Evolutionary conservation across 2,888 invertebrate species (phyloP).

Genomic region (Acrobasis repandana): DNA sequence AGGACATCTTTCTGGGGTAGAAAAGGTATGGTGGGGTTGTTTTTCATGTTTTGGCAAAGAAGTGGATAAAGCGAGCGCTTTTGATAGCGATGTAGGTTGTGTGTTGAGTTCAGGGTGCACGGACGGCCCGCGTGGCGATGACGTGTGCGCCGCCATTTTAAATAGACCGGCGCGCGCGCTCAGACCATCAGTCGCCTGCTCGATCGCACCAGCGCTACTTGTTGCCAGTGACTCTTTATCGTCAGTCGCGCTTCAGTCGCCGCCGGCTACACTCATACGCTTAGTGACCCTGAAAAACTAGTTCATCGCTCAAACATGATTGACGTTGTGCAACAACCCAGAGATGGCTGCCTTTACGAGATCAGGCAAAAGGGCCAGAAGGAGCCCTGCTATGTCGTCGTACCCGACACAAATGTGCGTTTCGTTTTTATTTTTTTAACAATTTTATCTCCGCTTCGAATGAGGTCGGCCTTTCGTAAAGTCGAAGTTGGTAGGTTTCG

Average conservation of each 20-base stretch:
- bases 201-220: slow-evolving; percentile 38
- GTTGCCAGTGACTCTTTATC: slow-evolving; percentile 41
- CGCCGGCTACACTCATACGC: slow-evolving; percentile 50
- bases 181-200: slow-evolving; percentile 86
- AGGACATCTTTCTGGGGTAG: neutral
- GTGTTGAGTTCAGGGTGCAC: slow-evolving; percentile 72
- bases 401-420: slow-evolving; percentile 86
- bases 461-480: slow-evolving; percentile 11
- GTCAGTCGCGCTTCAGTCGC: slow-evolving; percentile 53
- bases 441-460: slow-evolving; percentile 23
- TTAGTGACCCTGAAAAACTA: slow-evolving; percentile 53
- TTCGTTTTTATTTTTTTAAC: slow-evolving; percentile 37
- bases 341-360: slow-evolving; percentile 85
- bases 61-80: slow-evolving; percentile 59
- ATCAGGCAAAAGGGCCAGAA: slow-evolving; percentile 85
- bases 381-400: slow-evolving; percentile 87
- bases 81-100: slow-evolving; percentile 63
- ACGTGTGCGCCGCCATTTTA: slow-evolving; percentile 77
- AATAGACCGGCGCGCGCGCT: slow-evolving; percentile 76
- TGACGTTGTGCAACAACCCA: slow-evolving; percentile 69
- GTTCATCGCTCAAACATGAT: slow-evolving; percentile 62
- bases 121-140: slow-evolving; percentile 73
- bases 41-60: slow-evolving; percentile 27
- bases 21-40: neutral
- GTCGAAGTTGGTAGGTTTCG: slow-evolving; percentile 15